phyloP scores from a whole-genome alignment of 2,888 invertebrate species.

The Steinernema scapterisci region DNA sequence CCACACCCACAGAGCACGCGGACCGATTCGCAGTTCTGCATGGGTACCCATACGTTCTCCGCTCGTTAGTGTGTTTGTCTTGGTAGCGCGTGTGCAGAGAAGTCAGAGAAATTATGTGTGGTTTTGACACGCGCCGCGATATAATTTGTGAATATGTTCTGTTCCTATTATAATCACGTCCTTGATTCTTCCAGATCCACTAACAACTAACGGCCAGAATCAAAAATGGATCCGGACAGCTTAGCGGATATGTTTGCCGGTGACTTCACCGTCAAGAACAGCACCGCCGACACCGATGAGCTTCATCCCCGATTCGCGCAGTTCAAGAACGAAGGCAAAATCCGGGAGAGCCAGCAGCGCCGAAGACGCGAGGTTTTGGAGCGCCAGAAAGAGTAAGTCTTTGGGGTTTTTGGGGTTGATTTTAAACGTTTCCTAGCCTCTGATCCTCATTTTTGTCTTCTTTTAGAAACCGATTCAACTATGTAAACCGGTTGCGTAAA shows the following conservation, averaged over 20 bases:
- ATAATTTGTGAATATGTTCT: no score
- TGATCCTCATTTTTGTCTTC: neutral
- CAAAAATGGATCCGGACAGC: neutral
- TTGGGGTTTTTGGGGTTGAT: neutral
- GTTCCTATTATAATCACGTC: no score
- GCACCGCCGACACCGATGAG: neutral
- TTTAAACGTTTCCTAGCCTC: no score
- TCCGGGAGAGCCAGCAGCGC: conserved; percentile 52
- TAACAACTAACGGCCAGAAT: neutral
- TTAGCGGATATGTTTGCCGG: neutral
- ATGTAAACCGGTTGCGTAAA: conserved; percentile 34
- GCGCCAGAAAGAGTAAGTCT: conserved; percentile 43
- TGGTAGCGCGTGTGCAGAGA: neutral
- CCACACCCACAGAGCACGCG: no score
- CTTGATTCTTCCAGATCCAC: no score
- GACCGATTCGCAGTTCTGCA: neutral
- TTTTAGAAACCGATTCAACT: conserved; percentile 34
- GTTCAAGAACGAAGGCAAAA: conserved; percentile 44
- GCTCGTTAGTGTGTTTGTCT: no score
- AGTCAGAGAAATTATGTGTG: neutral
- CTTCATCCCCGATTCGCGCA: conserved; percentile 37
- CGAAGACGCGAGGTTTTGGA: conserved; percentile 54
- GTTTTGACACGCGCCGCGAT: no score
- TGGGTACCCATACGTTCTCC: no score
- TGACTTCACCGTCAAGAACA: neutral